phyloP scores from a whole-genome alignment of 2,797 vertebrate species.

The Tenualosa ilisha region DNA sequence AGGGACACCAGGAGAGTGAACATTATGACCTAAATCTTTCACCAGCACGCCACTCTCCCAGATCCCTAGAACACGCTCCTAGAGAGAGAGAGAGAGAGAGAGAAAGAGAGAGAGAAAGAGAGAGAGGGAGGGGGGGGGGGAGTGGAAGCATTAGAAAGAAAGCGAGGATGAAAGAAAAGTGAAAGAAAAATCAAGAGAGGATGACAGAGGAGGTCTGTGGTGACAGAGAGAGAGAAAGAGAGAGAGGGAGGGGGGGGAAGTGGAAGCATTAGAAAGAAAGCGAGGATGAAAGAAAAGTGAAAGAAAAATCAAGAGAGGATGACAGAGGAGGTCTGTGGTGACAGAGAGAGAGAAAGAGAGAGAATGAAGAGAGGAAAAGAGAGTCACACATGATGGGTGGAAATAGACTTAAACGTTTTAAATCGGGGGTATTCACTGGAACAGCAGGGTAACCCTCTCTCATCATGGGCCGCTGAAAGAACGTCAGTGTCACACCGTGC shows the following conservation, averaged over 20 bases:
- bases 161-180: no score
- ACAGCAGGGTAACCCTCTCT: background rate
- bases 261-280: background rate
- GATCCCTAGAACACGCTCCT: background rate
- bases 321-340: background rate
- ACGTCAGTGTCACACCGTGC: background rate
- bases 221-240: background rate
- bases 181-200: background rate
- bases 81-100: conserved; percentile 37
- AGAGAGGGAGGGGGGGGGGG: background rate
- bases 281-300: background rate
- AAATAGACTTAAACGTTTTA: background rate
- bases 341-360: background rate
- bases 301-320: background rate
- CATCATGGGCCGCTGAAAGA: background rate
- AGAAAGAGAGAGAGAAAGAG: background rate
- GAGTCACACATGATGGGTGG: background rate
- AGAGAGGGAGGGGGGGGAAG: background rate
- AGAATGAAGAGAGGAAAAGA: background rate
- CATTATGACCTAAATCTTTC: conserved; percentile 70
- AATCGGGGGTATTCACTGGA: background rate
- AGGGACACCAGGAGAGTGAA: conserved; percentile 54
- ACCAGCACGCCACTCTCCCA: conserved; percentile 29
- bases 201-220: background rate
- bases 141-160: background rate